Evolutionary conservation across 2,888 invertebrate genomes (phyloP), one percentile per base, ranked within the genome.

Genomic region (Helobdella robusta): DNA sequence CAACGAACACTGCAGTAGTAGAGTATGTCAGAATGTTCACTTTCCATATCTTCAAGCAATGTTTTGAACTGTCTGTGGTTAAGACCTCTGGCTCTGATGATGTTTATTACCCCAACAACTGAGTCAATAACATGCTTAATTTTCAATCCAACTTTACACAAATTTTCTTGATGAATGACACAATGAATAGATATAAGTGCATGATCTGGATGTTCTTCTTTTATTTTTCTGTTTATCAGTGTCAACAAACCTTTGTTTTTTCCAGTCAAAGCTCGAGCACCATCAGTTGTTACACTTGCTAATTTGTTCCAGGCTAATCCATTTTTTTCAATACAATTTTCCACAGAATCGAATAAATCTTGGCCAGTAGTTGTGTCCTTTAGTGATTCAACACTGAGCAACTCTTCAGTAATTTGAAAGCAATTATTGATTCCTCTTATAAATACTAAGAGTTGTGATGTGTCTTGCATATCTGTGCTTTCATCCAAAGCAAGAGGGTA

Each of bases 21-120:
- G n/a, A 60, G n/a, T n/a, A 60, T 28, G 44, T 60, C 60, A 36
- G 23, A 25, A 23, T 60, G 60, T 40, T 60, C 60, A n/a, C 40
- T n/a, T 18, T 25, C 60, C 20, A 25, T 23, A 23, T 60, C 60
- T 34, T 60, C 60, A 18, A 60, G 60, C 20, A 60, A 34, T 23
- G 60, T 25, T 11, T 30, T 8, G 25, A 60, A 60, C 60, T 60
- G 40, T 40, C 58, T 28, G 58, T 8, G 60, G 44, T 60, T 60
- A n/a, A 60, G 60, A 60, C 60, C 60, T 60, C 60, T 34, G 18
- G 60, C 6, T 44, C 60, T 35, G 25, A 60, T 60, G 40, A 60
- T 40, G 34, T 60, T 60, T 18, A 60, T 44, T 30, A 25, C 25
- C 23, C 23, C 23, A 2, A 60, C 44, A 40, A 60, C 60, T 52